Conservation (phyloP, 2,113 vertebrate species). For the Cacatua alba region DNA sequence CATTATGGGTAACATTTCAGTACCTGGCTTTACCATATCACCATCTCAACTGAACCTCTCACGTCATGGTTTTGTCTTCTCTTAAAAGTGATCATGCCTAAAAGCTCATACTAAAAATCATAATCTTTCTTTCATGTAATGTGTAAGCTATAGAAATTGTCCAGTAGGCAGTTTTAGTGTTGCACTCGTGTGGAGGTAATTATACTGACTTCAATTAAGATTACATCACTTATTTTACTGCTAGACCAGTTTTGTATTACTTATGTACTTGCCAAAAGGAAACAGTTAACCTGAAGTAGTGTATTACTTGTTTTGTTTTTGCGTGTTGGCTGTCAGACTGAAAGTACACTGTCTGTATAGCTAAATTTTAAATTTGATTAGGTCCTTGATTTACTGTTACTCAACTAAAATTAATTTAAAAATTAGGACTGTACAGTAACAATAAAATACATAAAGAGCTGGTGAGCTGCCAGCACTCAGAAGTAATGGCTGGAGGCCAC, state of each 20-base stretch:
- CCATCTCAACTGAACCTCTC: not conserved
- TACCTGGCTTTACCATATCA: not conserved
- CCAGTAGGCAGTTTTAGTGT: not conserved
- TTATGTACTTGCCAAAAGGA: not conserved
- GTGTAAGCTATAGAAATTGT: not conserved
- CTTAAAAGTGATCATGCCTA: not conserved
- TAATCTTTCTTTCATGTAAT: not conserved
- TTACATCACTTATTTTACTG: not conserved
- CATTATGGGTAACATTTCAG: not conserved
- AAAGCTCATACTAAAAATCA: not conserved
- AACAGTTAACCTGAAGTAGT: not conserved
- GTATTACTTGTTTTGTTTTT: slow-evolving; percentile 9
- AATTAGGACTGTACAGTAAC: not conserved
- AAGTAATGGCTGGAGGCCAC: not conserved
- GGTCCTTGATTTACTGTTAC: slow-evolving; percentile 8
- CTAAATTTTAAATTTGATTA: slow-evolving; percentile 12
- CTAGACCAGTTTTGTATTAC: not conserved
- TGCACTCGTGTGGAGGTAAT: not conserved
- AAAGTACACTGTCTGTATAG: not conserved
- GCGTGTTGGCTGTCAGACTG: not conserved
- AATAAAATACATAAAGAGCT: slow-evolving; percentile 34
- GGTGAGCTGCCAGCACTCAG: not conserved
- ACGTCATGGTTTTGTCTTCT: not conserved
- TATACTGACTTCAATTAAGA: not conserved
- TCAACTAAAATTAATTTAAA: slow-evolving; percentile 35